Evolutionary conservation across 2,888 invertebrate genomes (phyloP), one percentile per base, ranked within the genome.

Genomic region (Chrysina gloriosa): DNA sequence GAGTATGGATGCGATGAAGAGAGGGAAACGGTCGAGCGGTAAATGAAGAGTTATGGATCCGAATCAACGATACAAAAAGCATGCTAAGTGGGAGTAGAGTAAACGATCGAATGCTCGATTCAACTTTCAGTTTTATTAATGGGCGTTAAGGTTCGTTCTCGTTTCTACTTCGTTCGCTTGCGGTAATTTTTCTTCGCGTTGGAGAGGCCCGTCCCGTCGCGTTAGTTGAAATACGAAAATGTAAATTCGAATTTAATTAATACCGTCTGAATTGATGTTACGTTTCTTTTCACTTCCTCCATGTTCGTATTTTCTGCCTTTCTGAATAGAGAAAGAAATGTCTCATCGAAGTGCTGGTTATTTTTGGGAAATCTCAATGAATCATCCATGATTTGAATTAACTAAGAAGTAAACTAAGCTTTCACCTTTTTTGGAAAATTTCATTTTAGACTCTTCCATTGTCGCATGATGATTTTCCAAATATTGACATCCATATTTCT

Each of bases 31-130:
- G 27, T 7, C 42, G 58, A 45, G 29, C 75, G 74, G 77, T 78
- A 82, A 82, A 82, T 82, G 81, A 82, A 82, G 82, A 82, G 77
- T 80, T 82, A 82, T 82, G 80, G 81, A 77, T 78, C 74, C 77
- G 78, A 77, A 79, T 79, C 80, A 76, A 74, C 77, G 73, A 72
- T 73, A 75, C 77, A 76, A 76, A 79, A 75, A 78, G 77, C 77
- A 77, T 77, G 78, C 76, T 80, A 79, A 80, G 79, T 79, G 81
- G 42, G 58, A 61, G 58, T 61, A 42, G 29, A 61, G 42, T 61
- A 61, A 61, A 61, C 58, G 58, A 42, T 39, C 56, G 56, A 36
- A 23, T 58, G 58, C 58, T 34, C 39, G 58, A 61, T 61, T 61
- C 58, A 61, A 61, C 58, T 61, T 61, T 42, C 58, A 61, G 42